phyloP scores from a whole-genome alignment of 2,888 invertebrate species.

The Eumerus sabulonum region DNA sequence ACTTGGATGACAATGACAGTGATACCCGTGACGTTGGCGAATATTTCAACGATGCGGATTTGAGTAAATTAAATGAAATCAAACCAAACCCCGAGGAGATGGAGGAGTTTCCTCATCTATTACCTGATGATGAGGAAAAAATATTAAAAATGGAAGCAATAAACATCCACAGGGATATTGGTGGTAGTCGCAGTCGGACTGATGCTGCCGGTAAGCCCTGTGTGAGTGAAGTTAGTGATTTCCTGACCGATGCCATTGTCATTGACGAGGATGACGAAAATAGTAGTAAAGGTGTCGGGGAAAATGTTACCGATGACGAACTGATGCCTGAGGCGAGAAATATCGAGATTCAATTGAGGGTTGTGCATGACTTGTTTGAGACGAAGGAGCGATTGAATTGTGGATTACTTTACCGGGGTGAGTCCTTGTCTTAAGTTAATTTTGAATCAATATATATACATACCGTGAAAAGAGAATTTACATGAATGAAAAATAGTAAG shows the following conservation, averaged over 20 bases:
- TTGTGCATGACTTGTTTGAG: slow-evolving; percentile 74
- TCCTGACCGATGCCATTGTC: slow-evolving; percentile 70
- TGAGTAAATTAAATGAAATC: slow-evolving; percentile 62
- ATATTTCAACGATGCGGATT: slow-evolving; percentile 51
- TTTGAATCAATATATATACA: background rate
- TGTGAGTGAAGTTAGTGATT: slow-evolving; percentile 69
- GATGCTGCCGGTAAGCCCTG: slow-evolving; percentile 52
- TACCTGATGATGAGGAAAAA: slow-evolving; percentile 14
- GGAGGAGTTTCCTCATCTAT: slow-evolving; percentile 40
- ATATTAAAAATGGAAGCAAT: slow-evolving; percentile 30
- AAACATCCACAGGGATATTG: slow-evolving; percentile 29
- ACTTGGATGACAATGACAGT: slow-evolving; percentile 47
- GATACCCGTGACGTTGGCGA: slow-evolving; percentile 35
- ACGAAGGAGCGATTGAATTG: slow-evolving; percentile 72
- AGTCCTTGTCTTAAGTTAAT: slow-evolving; percentile 56
- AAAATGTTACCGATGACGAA: slow-evolving; percentile 31
- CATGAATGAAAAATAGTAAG: no score
- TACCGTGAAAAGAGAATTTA: background rate
- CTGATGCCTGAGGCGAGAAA: slow-evolving; percentile 23
- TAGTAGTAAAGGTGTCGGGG: slow-evolving; percentile 11
- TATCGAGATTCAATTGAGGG: slow-evolving; percentile 70
- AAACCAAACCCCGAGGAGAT: slow-evolving; percentile 45
- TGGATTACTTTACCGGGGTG: slow-evolving; percentile 74
- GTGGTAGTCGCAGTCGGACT: background rate
- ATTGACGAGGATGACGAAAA: slow-evolving; percentile 58